Base-by-base conservation (phyloP, 35 echinoderm and acorn worm species). In the Stichopus chloronotus region DNA sequence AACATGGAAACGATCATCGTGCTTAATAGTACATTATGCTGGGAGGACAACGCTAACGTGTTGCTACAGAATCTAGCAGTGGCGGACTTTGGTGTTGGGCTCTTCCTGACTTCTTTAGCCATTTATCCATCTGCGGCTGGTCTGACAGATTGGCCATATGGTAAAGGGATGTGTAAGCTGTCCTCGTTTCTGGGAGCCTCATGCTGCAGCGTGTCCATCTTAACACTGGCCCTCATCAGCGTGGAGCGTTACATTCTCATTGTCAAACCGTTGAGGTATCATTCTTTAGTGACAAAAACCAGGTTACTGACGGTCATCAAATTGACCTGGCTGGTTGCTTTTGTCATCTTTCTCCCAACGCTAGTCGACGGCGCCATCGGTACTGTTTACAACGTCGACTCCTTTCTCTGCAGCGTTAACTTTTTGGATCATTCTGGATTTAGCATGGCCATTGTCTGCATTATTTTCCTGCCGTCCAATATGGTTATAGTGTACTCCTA, bases 221-320 rank as follows among this genome's bases (percentile, higher is more conserved):
- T 87, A 4, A 87, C 80, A 19, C 43, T 93, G 56, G 71, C 76
- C 13, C 12, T 76, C 9, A 56, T 93, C 59, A 93, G 80, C 58
- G 52, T 93, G 6, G 92, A 93, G 20, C 60, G 92, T 65, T 93
- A 86, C 83, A n/a, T 93, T 21, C 55, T 63, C 54, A 86, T 93
- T 19, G 53, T 86, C 17, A 76, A 53, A 25, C 92, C 79, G 0
- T 55, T 93, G 8, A 52, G 63, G 19, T 93, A 93, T 57, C 65
- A 72, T 53, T 57, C 58, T 61, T 30, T 55, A 43, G 56, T 93
- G 53, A 93, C 92, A 4, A 30, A 12, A 14, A 14, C 19, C 1
- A 24, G 60, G 16, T 25, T 86, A 16, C 11, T 87, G 19, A 6
- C 76, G 0, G 53, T 56, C 9, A 93, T 86, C 23, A 13, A 54